Conservation (phyloP, 2,797 vertebrate species). For the Malurus splendens region DNA sequence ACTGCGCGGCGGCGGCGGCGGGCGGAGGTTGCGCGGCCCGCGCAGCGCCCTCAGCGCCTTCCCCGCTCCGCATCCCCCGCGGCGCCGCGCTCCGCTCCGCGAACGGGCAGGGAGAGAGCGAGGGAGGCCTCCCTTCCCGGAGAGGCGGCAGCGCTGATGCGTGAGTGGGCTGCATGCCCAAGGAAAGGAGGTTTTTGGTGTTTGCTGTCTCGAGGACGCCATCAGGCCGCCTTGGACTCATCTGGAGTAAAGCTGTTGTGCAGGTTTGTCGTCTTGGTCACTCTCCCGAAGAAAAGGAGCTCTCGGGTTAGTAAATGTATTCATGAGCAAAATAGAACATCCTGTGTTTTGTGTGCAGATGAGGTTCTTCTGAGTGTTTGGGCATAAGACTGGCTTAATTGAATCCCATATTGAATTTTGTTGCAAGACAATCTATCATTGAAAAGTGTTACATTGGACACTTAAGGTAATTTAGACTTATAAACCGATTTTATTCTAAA, state of each 20-base stretch:
- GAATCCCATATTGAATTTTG: neutral
- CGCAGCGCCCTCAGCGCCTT: neutral
- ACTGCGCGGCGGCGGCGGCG: neutral
- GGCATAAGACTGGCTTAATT: neutral
- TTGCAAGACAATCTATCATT: neutral
- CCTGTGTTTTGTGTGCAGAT: neutral
- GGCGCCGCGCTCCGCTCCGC: neutral
- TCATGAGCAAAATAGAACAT: neutral
- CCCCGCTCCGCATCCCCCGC: neutral
- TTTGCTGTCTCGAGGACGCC: constrained; percentile 21
- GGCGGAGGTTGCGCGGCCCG: neutral
- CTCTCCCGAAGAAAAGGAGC: neutral
- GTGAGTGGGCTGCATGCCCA: neutral
- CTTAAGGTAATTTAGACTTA: neutral
- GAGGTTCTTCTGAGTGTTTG: neutral
- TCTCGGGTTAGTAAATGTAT: neutral
- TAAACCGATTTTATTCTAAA: neutral
- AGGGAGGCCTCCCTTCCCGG: neutral
- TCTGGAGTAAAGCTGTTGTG: neutral
- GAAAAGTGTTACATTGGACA: neutral
- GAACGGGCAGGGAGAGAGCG: neutral
- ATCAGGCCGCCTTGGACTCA: neutral
- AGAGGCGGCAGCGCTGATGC: neutral
- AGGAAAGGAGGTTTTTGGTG: neutral
- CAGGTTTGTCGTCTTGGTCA: neutral